Base-by-base conservation (phyloP, 2,888 invertebrate genomes). In the Dynastes hyllus region DNA sequence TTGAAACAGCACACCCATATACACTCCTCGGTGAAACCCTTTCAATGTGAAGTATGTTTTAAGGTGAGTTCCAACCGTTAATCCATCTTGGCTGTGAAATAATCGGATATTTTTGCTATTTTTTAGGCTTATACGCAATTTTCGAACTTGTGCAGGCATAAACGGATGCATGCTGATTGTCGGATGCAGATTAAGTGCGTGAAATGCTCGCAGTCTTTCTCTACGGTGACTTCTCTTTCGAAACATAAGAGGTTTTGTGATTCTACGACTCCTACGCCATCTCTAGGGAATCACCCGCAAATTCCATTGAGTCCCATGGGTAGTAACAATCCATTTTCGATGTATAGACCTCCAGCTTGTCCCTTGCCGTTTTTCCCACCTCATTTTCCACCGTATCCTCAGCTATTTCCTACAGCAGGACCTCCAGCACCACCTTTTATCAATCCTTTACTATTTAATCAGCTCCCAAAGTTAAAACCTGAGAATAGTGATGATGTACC, bases 1-100 rank as follows among this genome's bases (percentile, higher is more conserved):
- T 92, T 99, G 77, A 99, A 99, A 90, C 99, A 99, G 89, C 99
- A 99, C 90, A 97, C 98, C 50, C 99, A 99, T 91, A 99, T 99
- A 86, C 99, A 99, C 92, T 97, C 97, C 87, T 97, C 97, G 87
- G 95, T 98, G 83, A 99, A 99, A 90, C 99, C 99, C 2, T 99
- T 98, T 91, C 95, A 95, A 92, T 98, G 97, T 90, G 96, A 96
- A 88, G 97, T 98, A 83, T 99, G 99, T 91, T 95, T 95, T 88
- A 99, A 99, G 92, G 93, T 93, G 84, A 88, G 90, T 82, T 53
- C 27, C 22, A 27, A n/a, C 6, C 40, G 40, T 13, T 50, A 5
- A 29, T 2, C 40, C 50, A 1, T 1, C 6, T 16, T 16, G 58
- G 16, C n/a, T 27, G 6, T 8, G 32, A 0, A 37, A 37, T 67